A percentile compares a stretch with the other conserved stretches of the same genome.
phyloP scores from a whole-genome alignment of 2,113 vertebrate genomes.

The human region GRCh38 chr13:42234501-42235000 shows the following conservation, averaged over 20 bases:
- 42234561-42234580: not conserved
- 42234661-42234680: not conserved
- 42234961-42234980: conserved; percentile 45
- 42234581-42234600: not conserved
- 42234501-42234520: not conserved
- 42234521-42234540: not conserved
- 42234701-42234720: not conserved
- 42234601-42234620: not conserved
- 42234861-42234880: conserved; percentile 57
- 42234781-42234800: not conserved
- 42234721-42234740: not conserved
- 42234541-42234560: not conserved
- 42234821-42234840: not conserved
- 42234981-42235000: conserved; percentile 32
- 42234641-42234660: not conserved
- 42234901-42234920: conserved; percentile 23
- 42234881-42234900: conserved; percentile 29
- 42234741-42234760: too few relatives aligned
- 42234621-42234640: not conserved
- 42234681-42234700: not conserved
- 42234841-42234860: not conserved
- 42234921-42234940: conserved; percentile 25
- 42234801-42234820: not conserved
- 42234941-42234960: conserved; percentile 36
- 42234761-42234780: not conserved